phyloP scores from a whole-genome alignment of 2,797 vertebrate species.

The Australoheros facetus region DNA sequence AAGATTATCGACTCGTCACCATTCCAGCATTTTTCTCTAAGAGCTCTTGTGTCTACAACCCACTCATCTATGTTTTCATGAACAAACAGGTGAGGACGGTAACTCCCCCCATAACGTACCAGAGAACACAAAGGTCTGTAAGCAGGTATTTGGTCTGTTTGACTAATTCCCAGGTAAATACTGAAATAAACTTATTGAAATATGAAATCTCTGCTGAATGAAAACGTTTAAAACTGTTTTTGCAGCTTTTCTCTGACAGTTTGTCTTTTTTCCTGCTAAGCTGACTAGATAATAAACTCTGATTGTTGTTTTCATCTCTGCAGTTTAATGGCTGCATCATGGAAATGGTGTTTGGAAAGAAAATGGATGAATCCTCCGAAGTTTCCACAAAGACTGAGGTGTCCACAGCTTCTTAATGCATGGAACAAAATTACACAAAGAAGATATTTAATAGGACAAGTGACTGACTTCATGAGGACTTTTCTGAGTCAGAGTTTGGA shows the following conservation, averaged over 20 bases:
- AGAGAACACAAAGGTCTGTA: not conserved
- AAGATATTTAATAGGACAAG: not conserved
- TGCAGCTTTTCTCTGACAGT: not conserved
- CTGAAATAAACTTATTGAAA: too few species aligned
- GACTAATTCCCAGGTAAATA: too few species aligned
- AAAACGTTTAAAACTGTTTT: not conserved
- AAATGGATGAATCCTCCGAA: slow-evolving; percentile 78
- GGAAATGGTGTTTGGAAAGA: slow-evolving; percentile 84
- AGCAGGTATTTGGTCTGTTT: too few species aligned
- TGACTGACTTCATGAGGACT: not conserved
- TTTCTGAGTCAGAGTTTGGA: not conserved
- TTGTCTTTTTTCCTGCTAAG: not conserved
- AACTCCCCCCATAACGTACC: not conserved
- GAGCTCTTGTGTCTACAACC: slow-evolving; percentile 73
- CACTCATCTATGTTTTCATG: slow-evolving; percentile 73
- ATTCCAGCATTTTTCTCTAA: slow-evolving; percentile 73
- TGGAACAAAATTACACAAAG: not conserved
- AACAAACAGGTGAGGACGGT: slow-evolving; percentile 71
- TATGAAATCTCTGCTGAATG: too few species aligned
- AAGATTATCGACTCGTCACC: slow-evolving; percentile 68
- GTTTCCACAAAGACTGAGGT: slow-evolving; percentile 81
- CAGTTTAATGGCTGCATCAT: slow-evolving; percentile 86
- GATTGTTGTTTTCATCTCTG: not conserved
- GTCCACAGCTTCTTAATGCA: slow-evolving; percentile 63
- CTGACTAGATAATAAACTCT: not conserved